phyloP scores from a whole-genome alignment of 1,140 invertebrate genomes.

The Callitettix versicolor region DNA sequence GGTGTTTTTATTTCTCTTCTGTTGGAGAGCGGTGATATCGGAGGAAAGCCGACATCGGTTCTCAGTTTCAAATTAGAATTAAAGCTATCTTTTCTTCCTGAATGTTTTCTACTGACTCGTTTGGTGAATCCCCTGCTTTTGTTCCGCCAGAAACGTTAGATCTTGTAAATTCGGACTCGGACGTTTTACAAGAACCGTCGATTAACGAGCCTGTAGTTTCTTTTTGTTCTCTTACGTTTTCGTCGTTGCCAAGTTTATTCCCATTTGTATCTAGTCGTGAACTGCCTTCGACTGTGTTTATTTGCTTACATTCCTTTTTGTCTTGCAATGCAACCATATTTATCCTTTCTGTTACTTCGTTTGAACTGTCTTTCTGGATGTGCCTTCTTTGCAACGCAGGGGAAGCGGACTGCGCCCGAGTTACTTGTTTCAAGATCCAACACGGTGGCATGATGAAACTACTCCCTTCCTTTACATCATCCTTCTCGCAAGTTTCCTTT shows the following conservation, averaged over 20 bases:
- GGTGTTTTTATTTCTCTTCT: slow-evolving; percentile 17
- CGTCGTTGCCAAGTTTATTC: no score
- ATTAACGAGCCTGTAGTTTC: no score
- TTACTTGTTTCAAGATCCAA: slow-evolving; percentile 16
- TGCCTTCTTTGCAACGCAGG: slow-evolving; percentile 14
- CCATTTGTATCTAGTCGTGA: no score
- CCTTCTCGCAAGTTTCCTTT: not conserved
- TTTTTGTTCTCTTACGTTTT: no score
- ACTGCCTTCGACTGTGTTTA: no score
- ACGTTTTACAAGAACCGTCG: no score
- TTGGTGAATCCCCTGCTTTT: not conserved
- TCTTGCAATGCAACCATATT: no score
- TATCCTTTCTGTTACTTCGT: slow-evolving; percentile 9
- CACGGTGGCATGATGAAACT: slow-evolving; percentile 17
- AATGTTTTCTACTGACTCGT: slow-evolving; percentile 29
- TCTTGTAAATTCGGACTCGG: no score
- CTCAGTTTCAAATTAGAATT: slow-evolving; percentile 9
- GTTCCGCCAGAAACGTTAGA: not conserved
- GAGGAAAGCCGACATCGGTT: slow-evolving; percentile 17
- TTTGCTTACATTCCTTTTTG: no score
- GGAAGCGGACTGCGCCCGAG: slow-evolving; percentile 16
- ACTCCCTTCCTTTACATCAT: not conserved
- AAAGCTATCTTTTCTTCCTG: not conserved
- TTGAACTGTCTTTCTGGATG: not conserved
- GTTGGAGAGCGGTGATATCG: slow-evolving; percentile 17